Base-by-base conservation (phyloP, 2,113 vertebrate genomes). In the Sphaerodactylus townsendi region DNA sequence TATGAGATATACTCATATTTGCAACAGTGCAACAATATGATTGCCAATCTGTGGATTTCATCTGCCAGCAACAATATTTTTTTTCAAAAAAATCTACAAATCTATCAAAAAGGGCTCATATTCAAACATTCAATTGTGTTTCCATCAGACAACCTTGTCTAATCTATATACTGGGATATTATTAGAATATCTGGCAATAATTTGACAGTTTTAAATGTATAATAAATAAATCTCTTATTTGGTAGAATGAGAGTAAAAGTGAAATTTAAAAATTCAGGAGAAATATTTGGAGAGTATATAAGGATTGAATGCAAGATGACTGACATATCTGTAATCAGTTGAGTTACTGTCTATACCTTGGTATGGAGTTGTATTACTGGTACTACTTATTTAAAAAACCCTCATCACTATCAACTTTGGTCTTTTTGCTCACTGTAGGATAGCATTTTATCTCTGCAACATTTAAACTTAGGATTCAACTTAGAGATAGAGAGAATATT, bases 11-110 rank as follows among this genome's bases (percentile, higher is more conserved):
- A 46, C 62, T 33, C 0, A 59, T 81, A 2, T 28, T 79, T 77
- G 14, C 28, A 28, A 82, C 2, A 79, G 59, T 69, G 77, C 59
- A 37, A 21, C 53, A 85, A 65, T 13, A 2, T 3, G 2, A 10
- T 87, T 64, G 53, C 5, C 39, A 53, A 65, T 79, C 72, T 81
- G n/a, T 46, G 86, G 35, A 1, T 77, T 66, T 84, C 11, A 71
- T 0, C 53, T 19, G 33, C 2, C 6, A 76, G 6, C 3, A 23
- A 66, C 28, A 66, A 17, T 9, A 14, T 23, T 8, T n/a, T n/a
- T n/a, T n/a, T 9, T 44, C 4, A 15, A 46, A 4, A 59, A 35
- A 15, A 5, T 28, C 4, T 64, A 83, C 65, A 53, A 23, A 82
- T 4, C 0, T 2, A 85, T 1, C 4, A 48, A 74, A 83, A 79